A percentile compares a stretch with the other conserved stretches of the same genome.
These are phyloP conservation scores for Upupa epops DNA, from an alignment of 2,113 vertebrate species.

Conservation along the genomic window DNA sequence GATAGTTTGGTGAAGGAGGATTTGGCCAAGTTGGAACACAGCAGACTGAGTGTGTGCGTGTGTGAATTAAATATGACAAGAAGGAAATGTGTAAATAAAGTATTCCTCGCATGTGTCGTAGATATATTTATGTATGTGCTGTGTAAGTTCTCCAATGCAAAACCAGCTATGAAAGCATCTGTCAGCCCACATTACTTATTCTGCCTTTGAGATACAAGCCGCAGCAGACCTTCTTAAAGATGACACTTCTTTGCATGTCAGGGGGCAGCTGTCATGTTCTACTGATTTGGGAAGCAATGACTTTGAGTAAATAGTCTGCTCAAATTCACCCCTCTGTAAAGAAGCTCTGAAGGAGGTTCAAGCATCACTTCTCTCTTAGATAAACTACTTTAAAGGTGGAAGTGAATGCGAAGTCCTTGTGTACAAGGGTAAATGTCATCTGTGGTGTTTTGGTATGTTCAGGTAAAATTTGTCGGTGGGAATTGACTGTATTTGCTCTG, in stretches of 20 bases:
- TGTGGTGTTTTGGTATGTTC: background rate
- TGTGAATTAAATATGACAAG: conserved; percentile 61
- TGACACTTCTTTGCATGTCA: conserved; percentile 2
- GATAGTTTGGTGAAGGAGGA: conserved; percentile 52
- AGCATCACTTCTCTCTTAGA: background rate
- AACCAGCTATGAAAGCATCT: conserved; percentile 60
- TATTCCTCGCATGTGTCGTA: conserved; percentile 29
- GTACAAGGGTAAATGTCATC: background rate
- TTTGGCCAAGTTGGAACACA: conserved; percentile 32
- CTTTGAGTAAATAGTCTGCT: conserved; percentile 2
- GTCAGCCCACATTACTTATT: conserved; percentile 35
- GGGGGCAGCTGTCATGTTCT: conserved; percentile 18
- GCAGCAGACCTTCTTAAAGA: conserved; percentile 15
- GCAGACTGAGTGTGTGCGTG: background rate
- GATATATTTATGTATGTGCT: conserved; percentile 52
- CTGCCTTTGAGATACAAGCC: conserved; percentile 43
- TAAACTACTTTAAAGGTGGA: background rate
- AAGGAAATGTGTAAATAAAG: conserved; percentile 60
- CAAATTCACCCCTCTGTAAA: background rate
- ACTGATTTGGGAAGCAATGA: background rate
- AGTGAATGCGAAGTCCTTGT: background rate
- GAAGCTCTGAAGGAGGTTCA: background rate
- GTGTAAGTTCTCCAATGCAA: conserved; percentile 42
- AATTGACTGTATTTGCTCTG: background rate
- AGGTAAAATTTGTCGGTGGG: background rate